Percentiles rank a stretch among this genome's conserved stretches.
Conservation (phyloP, 2,888 invertebrate species). For the Cartodere bifasciata region DNA sequence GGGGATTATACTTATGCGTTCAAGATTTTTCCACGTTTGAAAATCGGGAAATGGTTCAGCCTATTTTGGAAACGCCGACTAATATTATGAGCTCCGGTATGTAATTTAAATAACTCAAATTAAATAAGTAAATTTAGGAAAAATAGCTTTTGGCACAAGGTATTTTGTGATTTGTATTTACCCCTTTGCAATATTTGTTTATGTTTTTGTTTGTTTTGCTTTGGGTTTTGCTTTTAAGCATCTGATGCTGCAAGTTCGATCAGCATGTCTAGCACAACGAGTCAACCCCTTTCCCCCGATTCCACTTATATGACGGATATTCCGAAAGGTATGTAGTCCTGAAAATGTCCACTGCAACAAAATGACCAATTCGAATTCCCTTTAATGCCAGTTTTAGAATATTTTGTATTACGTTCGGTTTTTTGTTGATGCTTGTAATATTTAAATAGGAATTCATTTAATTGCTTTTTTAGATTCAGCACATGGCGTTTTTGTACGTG, state of each 20-base stretch:
- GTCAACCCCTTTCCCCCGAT: constrained; percentile 28
- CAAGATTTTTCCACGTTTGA: constrained; percentile 70
- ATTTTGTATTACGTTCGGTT: background rate
- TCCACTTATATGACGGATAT: constrained; percentile 20
- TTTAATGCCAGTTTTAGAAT: background rate
- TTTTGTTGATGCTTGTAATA: background rate
- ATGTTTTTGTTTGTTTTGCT: constrained; percentile 15
- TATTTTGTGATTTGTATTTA: background rate
- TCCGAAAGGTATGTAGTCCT: constrained; percentile 36
- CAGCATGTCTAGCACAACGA: constrained; percentile 35
- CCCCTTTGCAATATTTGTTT: constrained; percentile 12
- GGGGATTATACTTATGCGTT: constrained; percentile 63
- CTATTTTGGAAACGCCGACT: constrained; percentile 5
- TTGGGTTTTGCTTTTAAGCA: constrained; percentile 22
- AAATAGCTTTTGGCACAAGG: background rate
- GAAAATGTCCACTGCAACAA: no score
- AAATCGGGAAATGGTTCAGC: constrained; percentile 44
- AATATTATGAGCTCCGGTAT: constrained; percentile 10
- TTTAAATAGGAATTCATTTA: background rate
- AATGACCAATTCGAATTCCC: no score
- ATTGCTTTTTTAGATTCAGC: constrained; percentile 59
- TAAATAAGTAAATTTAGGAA: no score
- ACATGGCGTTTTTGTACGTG: constrained; percentile 79
- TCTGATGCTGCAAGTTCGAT: constrained; percentile 36
- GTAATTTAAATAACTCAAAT: background rate